Conservation (phyloP, 2,113 vertebrate genomes). For the Melanerpes formicivorus region DNA sequence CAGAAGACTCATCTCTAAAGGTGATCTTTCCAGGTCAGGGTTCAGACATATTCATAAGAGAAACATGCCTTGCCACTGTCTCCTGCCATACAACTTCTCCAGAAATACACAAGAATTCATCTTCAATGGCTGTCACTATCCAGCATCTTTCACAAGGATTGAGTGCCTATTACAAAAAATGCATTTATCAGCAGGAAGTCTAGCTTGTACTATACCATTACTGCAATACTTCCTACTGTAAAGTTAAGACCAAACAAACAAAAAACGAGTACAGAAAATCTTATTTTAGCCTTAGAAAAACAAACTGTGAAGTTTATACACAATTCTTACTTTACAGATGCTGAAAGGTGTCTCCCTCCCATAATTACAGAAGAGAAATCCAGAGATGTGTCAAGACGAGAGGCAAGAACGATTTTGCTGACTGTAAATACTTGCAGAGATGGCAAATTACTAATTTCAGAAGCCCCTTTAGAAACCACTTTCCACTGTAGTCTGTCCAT, state of each 20-base stretch:
- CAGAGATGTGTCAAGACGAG: neutral
- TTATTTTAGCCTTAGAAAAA: neutral
- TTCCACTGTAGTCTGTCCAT: neutral
- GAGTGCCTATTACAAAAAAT: slow-evolving; percentile 64
- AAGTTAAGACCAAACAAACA: slow-evolving; percentile 30
- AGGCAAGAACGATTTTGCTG: neutral
- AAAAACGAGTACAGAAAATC: neutral
- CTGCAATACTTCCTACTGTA: neutral
- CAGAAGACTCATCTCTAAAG: slow-evolving; percentile 35
- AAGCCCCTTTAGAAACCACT: neutral
- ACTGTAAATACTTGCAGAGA: neutral
- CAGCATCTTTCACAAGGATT: slow-evolving; percentile 54
- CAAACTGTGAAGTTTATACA: neutral
- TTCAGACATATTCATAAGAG: slow-evolving; percentile 33
- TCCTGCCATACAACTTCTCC: neutral
- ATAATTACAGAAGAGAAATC: neutral
- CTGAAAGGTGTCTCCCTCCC: neutral
- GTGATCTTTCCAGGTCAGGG: slow-evolving; percentile 58
- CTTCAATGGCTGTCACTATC: slow-evolving; percentile 38
- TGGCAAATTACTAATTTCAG: neutral
- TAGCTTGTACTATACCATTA: neutral
- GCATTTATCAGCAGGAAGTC: slow-evolving; percentile 39
- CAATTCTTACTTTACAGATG: neutral
- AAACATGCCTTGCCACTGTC: neutral
- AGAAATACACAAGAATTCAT: slow-evolving; percentile 61